Percentiles rank a stretch among this genome's conserved stretches.
phyloP scores from a whole-genome alignment of 2,888 invertebrate species.

The Colletes collaris region DNA sequence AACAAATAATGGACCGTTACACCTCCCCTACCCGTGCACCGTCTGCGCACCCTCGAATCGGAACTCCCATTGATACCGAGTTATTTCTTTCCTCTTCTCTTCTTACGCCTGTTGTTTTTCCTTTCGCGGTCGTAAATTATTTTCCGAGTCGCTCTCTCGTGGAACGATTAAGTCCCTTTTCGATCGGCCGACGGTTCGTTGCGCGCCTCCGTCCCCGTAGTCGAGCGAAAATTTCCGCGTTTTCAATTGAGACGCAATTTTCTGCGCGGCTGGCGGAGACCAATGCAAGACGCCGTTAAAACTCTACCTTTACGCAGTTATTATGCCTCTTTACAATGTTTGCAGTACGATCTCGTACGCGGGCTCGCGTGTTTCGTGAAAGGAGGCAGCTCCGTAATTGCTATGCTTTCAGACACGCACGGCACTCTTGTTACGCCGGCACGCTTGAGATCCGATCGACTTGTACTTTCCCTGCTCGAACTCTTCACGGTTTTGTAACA shows the following conservation, averaged over 20 bases:
- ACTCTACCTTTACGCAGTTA: constrained; percentile 33
- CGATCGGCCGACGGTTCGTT: neutral
- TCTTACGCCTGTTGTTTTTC: neutral
- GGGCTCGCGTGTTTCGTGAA: constrained; percentile 40
- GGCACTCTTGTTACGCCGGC: constrained; percentile 43
- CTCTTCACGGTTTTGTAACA: neutral
- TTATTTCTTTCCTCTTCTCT: neutral
- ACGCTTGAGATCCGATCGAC: constrained; percentile 20
- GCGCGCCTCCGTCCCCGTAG: too few species aligned
- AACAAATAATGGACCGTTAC: constrained; percentile 75
- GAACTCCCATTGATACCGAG: constrained; percentile 43
- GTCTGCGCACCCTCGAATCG: constrained; percentile 9
- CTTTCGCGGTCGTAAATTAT: neutral
- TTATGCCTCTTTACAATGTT: constrained; percentile 42
- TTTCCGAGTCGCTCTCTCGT: neutral
- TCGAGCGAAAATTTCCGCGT: neutral
- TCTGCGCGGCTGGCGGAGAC: neutral
- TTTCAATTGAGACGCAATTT: neutral
- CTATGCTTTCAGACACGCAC: constrained; percentile 53
- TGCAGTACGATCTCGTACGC: constrained; percentile 15
- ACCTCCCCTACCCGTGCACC: constrained; percentile 30
- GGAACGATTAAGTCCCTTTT: constrained; percentile 15
- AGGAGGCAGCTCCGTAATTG: constrained; percentile 53
- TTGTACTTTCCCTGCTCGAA: neutral
- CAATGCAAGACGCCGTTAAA: constrained; percentile 23